These are phyloP conservation scores for Drosophila takahashii DNA, from an alignment of 1,140 invertebrate species.

Conservation along the genomic window DNA sequence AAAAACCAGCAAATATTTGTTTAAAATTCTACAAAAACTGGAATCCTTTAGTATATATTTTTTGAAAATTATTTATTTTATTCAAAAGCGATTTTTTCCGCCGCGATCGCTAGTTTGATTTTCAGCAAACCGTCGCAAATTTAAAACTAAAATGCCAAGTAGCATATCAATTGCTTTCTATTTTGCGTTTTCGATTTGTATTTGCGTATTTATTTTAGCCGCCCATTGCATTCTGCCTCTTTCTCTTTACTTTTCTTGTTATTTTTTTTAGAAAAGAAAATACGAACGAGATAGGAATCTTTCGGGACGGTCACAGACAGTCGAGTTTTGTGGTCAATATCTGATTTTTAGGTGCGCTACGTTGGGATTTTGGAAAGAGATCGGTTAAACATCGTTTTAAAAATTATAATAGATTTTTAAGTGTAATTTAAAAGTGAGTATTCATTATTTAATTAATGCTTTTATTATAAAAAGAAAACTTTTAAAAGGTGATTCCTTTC, in stretches of 20 bases:
- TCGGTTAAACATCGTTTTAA: not conserved
- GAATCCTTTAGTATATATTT: slow-evolving; percentile 2
- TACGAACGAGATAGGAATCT: slow-evolving; percentile 9
- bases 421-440: not conserved
- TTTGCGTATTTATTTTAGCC: slow-evolving; percentile 77
- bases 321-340: not conserved
- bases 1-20: not conserved
- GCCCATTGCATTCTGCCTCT: slow-evolving; percentile 39
- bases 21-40: not conserved
- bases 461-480: no score
- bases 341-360: slow-evolving; percentile 21
- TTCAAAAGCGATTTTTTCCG: slow-evolving; percentile 6
- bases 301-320: not conserved
- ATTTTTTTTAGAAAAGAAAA: slow-evolving; percentile 50
- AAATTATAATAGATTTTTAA: not conserved
- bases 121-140: slow-evolving; percentile 72
- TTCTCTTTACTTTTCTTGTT: slow-evolving; percentile 37
- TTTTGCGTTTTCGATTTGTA: slow-evolving; percentile 79
- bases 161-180: slow-evolving; percentile 80
- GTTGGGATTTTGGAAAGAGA: not conserved
- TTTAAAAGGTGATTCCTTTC: no score
- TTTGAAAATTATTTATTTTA: slow-evolving; percentile 1
- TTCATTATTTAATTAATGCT: no score
- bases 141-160: slow-evolving; percentile 77
- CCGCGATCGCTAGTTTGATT: slow-evolving; percentile 48